phyloP scores from a whole-genome alignment of 2,113 vertebrate species.

The Pontoporia blainvillei region DNA sequence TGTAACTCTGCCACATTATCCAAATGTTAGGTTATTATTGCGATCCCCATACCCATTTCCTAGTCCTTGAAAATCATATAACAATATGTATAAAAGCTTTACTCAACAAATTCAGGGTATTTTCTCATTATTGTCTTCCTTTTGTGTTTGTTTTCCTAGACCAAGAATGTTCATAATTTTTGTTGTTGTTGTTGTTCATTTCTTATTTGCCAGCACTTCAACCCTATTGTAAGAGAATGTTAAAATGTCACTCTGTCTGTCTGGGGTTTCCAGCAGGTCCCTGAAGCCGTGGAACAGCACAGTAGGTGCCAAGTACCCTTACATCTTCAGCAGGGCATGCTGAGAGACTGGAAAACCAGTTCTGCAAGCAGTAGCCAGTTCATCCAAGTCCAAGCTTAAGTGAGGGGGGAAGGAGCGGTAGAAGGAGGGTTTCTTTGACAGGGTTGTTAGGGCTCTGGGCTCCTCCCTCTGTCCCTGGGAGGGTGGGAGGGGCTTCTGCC shows the following conservation, averaged over 20 bases:
- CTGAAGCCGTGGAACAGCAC: background rate
- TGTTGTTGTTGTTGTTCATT: background rate
- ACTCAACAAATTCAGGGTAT: background rate
- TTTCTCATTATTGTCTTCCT: constrained; percentile 31
- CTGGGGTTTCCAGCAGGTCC: background rate
- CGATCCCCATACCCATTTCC: background rate
- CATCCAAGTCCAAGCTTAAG: background rate
- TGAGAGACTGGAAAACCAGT: background rate
- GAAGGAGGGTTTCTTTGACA: background rate
- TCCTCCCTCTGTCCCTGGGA: background rate
- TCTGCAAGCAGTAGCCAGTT: background rate
- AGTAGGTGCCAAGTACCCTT: background rate
- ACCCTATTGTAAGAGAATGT: background rate
- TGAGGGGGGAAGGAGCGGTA: background rate
- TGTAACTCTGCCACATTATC: background rate
- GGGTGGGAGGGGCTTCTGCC: background rate
- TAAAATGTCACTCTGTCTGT: background rate
- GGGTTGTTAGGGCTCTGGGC: background rate
- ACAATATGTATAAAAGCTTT: background rate
- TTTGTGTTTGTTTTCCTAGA: constrained; percentile 29
- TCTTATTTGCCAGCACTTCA: background rate
- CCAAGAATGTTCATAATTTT: background rate
- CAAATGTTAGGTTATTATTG: background rate
- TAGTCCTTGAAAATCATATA: constrained; percentile 4
- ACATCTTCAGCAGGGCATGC: background rate